These are phyloP conservation scores for Serrognathus titanus DNA, from an alignment of 2,888 invertebrate species.

Conservation along the genomic window DNA sequence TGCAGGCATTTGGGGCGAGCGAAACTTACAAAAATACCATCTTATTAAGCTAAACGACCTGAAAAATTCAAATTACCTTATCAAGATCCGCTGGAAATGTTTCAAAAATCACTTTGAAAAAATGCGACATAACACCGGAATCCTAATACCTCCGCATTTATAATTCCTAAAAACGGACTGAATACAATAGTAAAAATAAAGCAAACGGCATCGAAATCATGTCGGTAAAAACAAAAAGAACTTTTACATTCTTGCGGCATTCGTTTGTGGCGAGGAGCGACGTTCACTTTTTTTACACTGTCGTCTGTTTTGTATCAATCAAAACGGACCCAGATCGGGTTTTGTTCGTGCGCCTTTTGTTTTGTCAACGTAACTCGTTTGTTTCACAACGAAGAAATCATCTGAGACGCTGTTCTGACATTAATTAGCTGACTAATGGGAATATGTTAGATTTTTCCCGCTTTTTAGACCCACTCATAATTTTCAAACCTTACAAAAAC, in stretches of 20 bases:
- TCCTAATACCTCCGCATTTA: slow-evolving; percentile 41
- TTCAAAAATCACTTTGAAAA: slow-evolving; percentile 29
- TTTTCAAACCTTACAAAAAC: slow-evolving; percentile 21
- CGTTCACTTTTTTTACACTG: slow-evolving; percentile 43
- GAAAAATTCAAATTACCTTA: slow-evolving; percentile 31
- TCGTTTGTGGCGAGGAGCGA: slow-evolving; percentile 41
- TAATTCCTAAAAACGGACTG: slow-evolving; percentile 39
- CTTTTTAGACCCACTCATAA: slow-evolving; percentile 31
- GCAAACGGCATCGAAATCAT: slow-evolving; percentile 31
- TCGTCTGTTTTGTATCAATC: slow-evolving; percentile 48
- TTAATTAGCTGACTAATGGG: slow-evolving; percentile 46
- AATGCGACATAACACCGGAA: slow-evolving; percentile 42
- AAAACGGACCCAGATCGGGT: slow-evolving; percentile 39
- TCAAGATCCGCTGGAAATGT: slow-evolving; percentile 26
- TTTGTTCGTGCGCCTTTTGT: slow-evolving; percentile 37
- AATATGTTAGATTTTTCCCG: slow-evolving; percentile 43
- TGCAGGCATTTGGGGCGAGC: not conserved
- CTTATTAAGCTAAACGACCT: slow-evolving; percentile 18
- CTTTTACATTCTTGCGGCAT: slow-evolving; percentile 43
- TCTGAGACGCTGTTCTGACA: slow-evolving; percentile 44
- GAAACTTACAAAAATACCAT: slow-evolving; percentile 12
- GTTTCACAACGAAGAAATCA: slow-evolving; percentile 43
- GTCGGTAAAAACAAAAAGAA: slow-evolving; percentile 36
- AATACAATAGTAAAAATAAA: slow-evolving; percentile 41
- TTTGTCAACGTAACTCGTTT: slow-evolving; percentile 38